These are phyloP conservation scores for Pluvialis apricaria DNA, from an alignment of 2,113 vertebrate species.

Conservation along the genomic window DNA sequence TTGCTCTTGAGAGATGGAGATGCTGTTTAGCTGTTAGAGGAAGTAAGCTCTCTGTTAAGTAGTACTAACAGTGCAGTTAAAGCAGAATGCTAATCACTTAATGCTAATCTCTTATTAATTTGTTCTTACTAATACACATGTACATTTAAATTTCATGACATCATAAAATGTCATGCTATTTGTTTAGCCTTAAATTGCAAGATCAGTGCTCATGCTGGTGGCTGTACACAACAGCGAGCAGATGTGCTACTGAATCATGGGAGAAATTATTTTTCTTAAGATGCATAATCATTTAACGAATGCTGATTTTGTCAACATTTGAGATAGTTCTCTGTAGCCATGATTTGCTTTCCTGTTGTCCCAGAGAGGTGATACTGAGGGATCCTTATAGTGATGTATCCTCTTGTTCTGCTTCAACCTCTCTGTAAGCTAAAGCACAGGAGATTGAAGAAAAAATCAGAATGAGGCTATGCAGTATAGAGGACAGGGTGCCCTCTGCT, in stretches of 20 bases:
- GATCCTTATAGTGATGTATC: neutral
- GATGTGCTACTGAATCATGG: neutral
- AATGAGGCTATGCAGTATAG: neutral
- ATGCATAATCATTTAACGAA: neutral
- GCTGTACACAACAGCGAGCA: neutral
- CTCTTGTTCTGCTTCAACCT: neutral
- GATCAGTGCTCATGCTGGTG: neutral
- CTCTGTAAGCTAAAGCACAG: neutral
- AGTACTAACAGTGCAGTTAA: neutral
- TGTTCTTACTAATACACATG: neutral
- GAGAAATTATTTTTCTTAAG: neutral
- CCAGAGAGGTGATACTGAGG: neutral
- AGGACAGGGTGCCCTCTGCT: neutral
- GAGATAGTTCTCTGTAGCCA: neutral
- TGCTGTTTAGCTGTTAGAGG: neutral
- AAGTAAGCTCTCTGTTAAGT: neutral
- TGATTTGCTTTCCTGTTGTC: neutral
- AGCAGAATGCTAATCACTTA: neutral
- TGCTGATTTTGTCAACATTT: neutral
- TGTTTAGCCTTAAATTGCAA: neutral
- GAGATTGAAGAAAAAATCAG: neutral
- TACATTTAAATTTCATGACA: neutral
- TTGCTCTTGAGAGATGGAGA: neutral
- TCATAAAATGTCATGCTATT: neutral
- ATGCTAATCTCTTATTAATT: neutral